Evolutionary conservation across 2,888 invertebrate genomes (phyloP).

Genomic region (Platypus cylindrus): DNA sequence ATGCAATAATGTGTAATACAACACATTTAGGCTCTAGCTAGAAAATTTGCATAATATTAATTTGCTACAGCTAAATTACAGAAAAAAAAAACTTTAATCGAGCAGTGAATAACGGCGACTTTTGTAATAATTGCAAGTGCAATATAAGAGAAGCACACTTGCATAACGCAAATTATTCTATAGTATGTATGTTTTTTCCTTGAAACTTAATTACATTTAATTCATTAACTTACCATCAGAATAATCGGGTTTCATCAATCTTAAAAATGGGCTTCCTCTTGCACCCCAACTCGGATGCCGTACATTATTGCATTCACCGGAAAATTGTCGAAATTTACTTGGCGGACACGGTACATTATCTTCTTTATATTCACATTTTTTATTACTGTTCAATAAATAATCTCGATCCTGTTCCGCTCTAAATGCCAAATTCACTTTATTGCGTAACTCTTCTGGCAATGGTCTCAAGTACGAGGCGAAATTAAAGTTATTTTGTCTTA

Average conservation of each 20-base stretch:
- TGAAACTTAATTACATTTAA: too few species aligned
- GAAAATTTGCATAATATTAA: too few species aligned
- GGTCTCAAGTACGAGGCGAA: conserved; percentile 28
- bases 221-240: conserved; percentile 57
- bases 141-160: too few species aligned
- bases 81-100: too few species aligned
- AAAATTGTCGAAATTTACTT: conserved; percentile 67
- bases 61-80: too few species aligned
- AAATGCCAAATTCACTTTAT: conserved; percentile 27
- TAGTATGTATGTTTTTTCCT: too few species aligned
- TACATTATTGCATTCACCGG: conserved; percentile 82
- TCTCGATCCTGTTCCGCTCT: conserved; percentile 22
- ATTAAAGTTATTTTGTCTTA: conserved; percentile 20
- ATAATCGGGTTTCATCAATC: conserved; percentile 60
- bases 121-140: too few species aligned
- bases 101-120: too few species aligned
- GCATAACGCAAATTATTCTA: too few species aligned
- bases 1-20: too few species aligned
- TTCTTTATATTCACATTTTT: conserved; percentile 18
- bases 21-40: too few species aligned
- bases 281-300: conserved; percentile 74
- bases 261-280: conserved; percentile 62
- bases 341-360: conserved; percentile 59
- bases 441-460: conserved; percentile 29
- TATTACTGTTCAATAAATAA: conserved; percentile 6